Conservation (phyloP, 2,888 invertebrate genomes). For the Athalia cordata region DNA sequence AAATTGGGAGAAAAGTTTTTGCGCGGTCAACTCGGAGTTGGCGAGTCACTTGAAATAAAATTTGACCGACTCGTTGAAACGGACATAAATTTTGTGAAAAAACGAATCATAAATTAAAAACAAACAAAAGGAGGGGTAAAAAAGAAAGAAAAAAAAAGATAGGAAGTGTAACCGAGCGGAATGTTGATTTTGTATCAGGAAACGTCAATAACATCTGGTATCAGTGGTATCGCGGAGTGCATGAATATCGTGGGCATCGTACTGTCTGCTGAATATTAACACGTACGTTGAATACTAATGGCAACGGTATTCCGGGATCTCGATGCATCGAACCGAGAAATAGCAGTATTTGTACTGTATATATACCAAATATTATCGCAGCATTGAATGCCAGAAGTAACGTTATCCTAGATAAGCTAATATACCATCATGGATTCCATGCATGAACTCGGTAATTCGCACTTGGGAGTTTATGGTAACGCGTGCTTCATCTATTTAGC, state of each 20-base stretch:
- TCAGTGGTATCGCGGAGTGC: conserved; percentile 7
- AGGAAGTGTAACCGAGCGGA: not conserved
- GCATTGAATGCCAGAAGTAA: conserved; percentile 30
- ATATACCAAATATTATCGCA: conserved; percentile 35
- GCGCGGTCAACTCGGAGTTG: too few species aligned
- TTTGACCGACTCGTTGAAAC: not conserved
- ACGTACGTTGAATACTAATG: conserved; percentile 37
- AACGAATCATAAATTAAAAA: not conserved
- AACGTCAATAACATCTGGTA: conserved; percentile 41
- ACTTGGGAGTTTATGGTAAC: conserved; percentile 18
- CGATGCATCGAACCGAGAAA: conserved; percentile 43
- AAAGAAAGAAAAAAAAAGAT: not conserved
- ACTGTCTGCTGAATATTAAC: conserved; percentile 43
- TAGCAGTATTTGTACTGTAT: conserved; percentile 34
- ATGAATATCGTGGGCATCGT: conserved; percentile 25
- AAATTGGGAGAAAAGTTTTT: not conserved
- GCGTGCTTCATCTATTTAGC: conserved; percentile 15
- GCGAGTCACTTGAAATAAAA: not conserved
- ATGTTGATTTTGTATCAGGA: conserved; percentile 17
- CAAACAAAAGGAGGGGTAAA: not conserved
- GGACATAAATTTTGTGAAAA: not conserved
- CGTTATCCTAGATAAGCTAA: conserved; percentile 36
- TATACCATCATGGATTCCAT: conserved; percentile 32
- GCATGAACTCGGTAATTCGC: conserved; percentile 29
- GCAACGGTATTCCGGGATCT: conserved; percentile 2